Base-by-base conservation (phyloP, 2,797 vertebrate species). In the Sebastes nivosus region DNA sequence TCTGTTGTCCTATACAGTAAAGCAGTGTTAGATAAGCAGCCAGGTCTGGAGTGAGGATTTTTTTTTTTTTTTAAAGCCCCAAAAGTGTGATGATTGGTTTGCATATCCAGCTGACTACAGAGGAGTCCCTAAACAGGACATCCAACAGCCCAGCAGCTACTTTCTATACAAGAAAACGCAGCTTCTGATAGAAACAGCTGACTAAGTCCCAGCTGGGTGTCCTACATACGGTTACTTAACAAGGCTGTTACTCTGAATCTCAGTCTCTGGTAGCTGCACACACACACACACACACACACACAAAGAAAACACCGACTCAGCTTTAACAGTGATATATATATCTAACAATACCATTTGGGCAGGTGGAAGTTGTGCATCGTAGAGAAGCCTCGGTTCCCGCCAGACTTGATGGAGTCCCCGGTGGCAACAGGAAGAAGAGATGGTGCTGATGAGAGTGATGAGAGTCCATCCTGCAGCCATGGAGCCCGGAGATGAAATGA, bases 391-490 rank as follows among this genome's bases (percentile, higher is more conserved):
- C 79, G 55, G 84, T 75, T 82, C 85, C 87, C 72, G 79, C 83
- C 84, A 34, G 80, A 77, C 81, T 75, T 36, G 87, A 80, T 71
- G 89, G n/a, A 55, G 82, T 90, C 88, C 77, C 89, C 24, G 88
- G 87, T 60, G 85, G 81, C 79, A 81, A 68, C 64, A 80, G 83
- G 79, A 79, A 54, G 86, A 77, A 63, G 12, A 81, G 78, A 78
- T 36, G 89, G 58, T 75, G 93, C 52, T 85, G 89, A 52, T 90
- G 93, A 77, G 90, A 77, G 85, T 85, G 89, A 52, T 90, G 93
- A 77, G 90, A 77, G 85, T 85, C 90, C 94, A 93, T 93, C 88
- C 91, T 91, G 93, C 92, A 88, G 90, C 91, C 91, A 86, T 82
- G 87, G 24, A 90, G 85, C 88, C 75, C 88, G 72, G 80, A 88